Evolutionary conservation across 2,113 vertebrate species (phyloP).

Genomic region (Nanorana parkeri): DNA sequence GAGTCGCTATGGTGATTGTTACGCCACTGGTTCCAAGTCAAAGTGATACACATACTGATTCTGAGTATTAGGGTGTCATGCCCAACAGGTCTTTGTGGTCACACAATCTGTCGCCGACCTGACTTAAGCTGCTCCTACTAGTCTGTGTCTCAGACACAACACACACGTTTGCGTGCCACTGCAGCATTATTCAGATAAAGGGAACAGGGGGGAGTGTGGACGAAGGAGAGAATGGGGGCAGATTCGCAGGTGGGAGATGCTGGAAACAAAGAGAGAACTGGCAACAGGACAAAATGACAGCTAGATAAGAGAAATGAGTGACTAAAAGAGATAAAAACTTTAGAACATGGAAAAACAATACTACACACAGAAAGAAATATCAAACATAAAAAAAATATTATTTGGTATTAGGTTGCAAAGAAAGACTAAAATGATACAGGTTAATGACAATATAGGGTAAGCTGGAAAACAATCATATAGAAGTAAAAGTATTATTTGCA

Average conservation of each 20-base stretch:
- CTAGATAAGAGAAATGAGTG: too few species aligned
- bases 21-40: constrained; percentile 3
- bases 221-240: neutral
- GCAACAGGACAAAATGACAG: neutral
- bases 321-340: too few species aligned
- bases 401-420: too few species aligned
- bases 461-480: too few species aligned
- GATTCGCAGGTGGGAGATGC: neutral
- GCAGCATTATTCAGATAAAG: neutral
- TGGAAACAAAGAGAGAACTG: neutral
- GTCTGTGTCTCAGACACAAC: neutral
- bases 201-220: neutral
- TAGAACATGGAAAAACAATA: too few species aligned
- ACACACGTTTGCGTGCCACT: neutral
- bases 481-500: too few species aligned
- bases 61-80: neutral
- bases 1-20: too few species aligned
- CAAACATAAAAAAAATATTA: too few species aligned
- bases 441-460: too few species aligned
- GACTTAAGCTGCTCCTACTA: neutral
- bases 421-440: too few species aligned
- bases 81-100: neutral
- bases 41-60: neutral
- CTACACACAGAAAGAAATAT: too few species aligned
- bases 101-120: neutral